These are phyloP conservation scores for Ramphastos sulfuratus DNA, from an alignment of 2,113 vertebrate species.

Conservation along the genomic window DNA sequence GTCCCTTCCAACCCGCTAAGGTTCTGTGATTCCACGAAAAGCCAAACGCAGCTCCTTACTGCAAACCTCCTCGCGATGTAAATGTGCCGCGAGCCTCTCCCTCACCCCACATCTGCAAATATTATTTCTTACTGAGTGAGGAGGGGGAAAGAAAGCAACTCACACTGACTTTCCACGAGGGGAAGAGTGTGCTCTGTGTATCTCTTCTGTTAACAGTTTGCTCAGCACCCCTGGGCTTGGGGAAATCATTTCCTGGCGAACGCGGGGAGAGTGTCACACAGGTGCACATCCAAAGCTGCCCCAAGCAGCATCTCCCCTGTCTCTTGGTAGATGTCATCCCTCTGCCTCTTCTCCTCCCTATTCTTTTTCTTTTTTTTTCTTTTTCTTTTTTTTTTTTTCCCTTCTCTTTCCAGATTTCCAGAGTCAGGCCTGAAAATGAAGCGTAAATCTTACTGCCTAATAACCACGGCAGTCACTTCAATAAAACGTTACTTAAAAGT, in stretches of 20 bases:
- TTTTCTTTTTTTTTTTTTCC: not conserved
- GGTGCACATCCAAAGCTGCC: not conserved
- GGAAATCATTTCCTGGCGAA: not conserved
- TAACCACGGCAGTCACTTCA: constrained; percentile 83
- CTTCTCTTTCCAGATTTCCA: constrained; percentile 59
- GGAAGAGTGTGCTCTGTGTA: constrained; percentile 42
- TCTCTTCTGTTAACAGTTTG: not conserved
- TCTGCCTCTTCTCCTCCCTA: not conserved
- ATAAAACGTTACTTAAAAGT: constrained; percentile 86
- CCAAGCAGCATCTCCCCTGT: not conserved
- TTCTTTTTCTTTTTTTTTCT: not conserved
- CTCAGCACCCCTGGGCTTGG: not conserved
- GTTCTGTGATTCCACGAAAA: too few species aligned
- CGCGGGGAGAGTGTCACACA: rapidly evolving
- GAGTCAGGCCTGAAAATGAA: constrained; percentile 79
- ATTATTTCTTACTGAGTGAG: constrained; percentile 41
- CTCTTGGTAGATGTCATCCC: constrained; percentile 21
- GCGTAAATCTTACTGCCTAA: constrained; percentile 86
- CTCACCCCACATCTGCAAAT: constrained; percentile 69
- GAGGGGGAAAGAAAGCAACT: not conserved
- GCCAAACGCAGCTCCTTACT: constrained; percentile 47
- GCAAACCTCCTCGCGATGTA: not conserved
- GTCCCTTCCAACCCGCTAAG: too few species aligned
- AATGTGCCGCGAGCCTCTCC: constrained; percentile 33
- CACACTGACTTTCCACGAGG: constrained; percentile 32